phyloP scores from a whole-genome alignment of 2,888 invertebrate species.

The Melanargia galathea region DNA sequence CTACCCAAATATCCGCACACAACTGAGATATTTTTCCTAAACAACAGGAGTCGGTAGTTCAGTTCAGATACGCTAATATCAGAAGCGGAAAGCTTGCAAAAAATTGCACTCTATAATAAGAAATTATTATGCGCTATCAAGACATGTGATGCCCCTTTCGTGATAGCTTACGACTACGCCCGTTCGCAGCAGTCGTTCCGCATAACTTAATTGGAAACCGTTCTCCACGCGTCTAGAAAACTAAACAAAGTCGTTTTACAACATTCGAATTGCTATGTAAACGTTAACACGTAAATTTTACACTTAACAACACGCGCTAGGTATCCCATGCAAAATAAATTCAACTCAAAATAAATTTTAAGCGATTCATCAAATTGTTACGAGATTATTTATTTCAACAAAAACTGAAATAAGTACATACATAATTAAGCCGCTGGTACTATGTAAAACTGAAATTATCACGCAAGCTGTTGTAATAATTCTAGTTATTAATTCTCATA shows the following conservation, averaged over 20 bases:
- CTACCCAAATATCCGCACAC: too few relatives aligned
- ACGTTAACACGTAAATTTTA: neutral
- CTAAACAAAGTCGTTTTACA: slow-evolving; percentile 41
- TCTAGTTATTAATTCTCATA: slow-evolving; percentile 26
- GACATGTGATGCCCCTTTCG: slow-evolving; percentile 41
- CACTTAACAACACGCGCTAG: neutral
- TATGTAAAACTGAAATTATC: slow-evolving; percentile 16
- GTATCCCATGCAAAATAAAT: neutral
- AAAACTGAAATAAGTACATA: slow-evolving; percentile 1
- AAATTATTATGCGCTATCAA: slow-evolving; percentile 4
- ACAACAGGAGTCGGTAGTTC: too few relatives aligned
- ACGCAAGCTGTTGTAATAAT: slow-evolving; percentile 23
- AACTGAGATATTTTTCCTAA: too few relatives aligned
- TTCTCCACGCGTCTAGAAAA: slow-evolving; percentile 41
- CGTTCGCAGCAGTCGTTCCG: slow-evolving; percentile 67
- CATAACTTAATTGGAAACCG: slow-evolving; percentile 77
- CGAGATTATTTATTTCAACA: slow-evolving; percentile 9
- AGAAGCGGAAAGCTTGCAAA: too few relatives aligned
- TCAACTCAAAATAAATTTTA: neutral
- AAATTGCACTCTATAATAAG: too few relatives aligned
- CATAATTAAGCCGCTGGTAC: neutral
- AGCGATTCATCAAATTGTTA: slow-evolving; percentile 2
- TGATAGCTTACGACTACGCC: slow-evolving; percentile 58
- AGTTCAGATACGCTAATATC: too few relatives aligned
- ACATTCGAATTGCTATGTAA: slow-evolving; percentile 27